Conservation (phyloP, 1,140 invertebrate species). For the Zeugodacus cucurbitae region DNA sequence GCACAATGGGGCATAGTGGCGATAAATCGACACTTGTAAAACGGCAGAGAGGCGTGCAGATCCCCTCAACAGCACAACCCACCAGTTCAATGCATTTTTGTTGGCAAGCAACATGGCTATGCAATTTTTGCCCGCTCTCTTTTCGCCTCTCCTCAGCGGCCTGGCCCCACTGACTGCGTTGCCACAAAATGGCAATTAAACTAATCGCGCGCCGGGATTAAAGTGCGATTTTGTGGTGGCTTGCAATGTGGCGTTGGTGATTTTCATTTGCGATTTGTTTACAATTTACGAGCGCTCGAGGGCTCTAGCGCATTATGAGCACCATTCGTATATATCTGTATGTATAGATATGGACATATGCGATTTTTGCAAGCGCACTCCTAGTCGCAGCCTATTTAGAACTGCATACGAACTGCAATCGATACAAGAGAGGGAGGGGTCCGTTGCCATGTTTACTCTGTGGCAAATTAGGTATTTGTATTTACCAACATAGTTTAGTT, state of each 20-base stretch:
- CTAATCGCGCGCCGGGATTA: slow-evolving; percentile 65
- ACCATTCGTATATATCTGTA: not conserved
- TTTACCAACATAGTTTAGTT: slow-evolving; percentile 21
- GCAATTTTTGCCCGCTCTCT: too few species aligned
- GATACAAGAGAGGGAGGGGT: not conserved
- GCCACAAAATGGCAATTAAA: slow-evolving; percentile 60
- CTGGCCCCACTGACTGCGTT: not conserved
- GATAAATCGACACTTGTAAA: slow-evolving; percentile 3
- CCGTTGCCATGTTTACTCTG: not conserved
- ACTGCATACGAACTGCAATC: not conserved
- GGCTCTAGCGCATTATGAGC: not conserved
- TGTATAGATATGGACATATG: not conserved
- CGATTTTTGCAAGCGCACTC: not conserved
- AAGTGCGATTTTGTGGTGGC: slow-evolving; percentile 58
- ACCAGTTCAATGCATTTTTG: not conserved
- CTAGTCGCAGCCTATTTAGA: not conserved
- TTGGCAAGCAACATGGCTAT: not conserved
- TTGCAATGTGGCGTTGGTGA: not conserved
- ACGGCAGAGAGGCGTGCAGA: not conserved
- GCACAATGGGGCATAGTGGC: not conserved
- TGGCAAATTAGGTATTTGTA: slow-evolving; percentile 27
- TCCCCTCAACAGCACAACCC: not conserved
- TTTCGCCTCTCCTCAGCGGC: not conserved
- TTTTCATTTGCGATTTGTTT: slow-evolving; percentile 41
- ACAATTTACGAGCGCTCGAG: slow-evolving; percentile 20